A percentile compares a stretch with the other conserved stretches of the same genome.
Evolutionary conservation across 2,888 invertebrate genomes (phyloP).

Genomic region (Odontothrips loti): DNA sequence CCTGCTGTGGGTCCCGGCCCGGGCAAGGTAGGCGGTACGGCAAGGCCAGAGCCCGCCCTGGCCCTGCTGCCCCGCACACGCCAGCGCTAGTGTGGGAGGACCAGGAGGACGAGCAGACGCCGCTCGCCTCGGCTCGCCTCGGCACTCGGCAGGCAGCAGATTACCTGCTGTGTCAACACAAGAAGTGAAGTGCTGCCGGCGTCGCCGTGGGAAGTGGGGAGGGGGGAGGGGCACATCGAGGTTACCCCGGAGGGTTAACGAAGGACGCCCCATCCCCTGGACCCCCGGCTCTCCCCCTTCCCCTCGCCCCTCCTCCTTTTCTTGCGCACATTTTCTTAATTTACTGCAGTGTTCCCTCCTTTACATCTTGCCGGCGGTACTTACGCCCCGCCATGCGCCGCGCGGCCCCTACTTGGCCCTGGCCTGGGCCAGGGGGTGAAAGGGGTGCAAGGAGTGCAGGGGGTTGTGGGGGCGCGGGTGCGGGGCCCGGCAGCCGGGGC

Average conservation of each 20-base stretch:
- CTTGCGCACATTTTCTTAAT: constrained; percentile 18
- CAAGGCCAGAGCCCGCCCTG: too few relatives aligned
- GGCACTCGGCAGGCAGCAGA: neutral
- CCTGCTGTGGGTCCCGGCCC: too few relatives aligned
- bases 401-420: neutral
- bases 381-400: neutral
- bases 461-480: too few relatives aligned
- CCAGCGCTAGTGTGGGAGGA: too few relatives aligned
- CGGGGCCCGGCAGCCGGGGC: neutral
- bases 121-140: neutral
- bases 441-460: neutral
- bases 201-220: neutral
- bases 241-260: neutral
- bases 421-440: neutral
- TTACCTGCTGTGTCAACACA: constrained; percentile 24
- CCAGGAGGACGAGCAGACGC: too few relatives aligned
- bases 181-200: neutral
- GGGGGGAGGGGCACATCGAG: neutral
- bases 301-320: neutral
- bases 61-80: too few relatives aligned
- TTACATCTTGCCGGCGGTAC: neutral
- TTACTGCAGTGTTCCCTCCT: neutral
- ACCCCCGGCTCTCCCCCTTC: neutral
- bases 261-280: neutral
- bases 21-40: too few relatives aligned